Base-by-base conservation (phyloP, 2,888 invertebrate species). In the Slavum lentiscoides region DNA sequence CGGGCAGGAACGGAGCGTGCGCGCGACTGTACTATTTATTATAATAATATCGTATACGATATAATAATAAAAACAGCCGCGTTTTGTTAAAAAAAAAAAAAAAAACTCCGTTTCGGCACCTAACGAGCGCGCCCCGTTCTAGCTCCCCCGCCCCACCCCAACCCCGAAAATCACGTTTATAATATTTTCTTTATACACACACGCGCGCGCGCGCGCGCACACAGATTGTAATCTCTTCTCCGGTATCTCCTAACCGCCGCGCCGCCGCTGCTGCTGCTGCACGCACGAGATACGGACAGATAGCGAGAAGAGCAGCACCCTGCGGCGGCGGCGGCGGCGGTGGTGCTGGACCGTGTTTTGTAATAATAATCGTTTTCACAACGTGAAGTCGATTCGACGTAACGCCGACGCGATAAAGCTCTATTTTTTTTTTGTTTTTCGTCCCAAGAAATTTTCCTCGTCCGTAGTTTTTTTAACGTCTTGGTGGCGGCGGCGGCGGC, bases 81-180 rank as follows among this genome's bases (percentile, higher is more conserved):
- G n/a, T n/a, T n/a, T n/a, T n/a, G n/a, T n/a, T n/a, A 30, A 30
- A 30, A 30, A 30, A 4, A 30, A 30, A 30, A 30, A 30, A 30
- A 69, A 74, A 66, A 55, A n/a, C 62, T 19, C n/a, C 13, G 55
- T 74, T 66, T 74, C 74, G 74, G 74, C 74, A 74, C 74, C 74
- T 74, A 74, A 74, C 74, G 66, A 74, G 74, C 74, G 73, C 61
- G n/a, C n/a, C n/a, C n/a, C n/a, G 43, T 43, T 30, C 23, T 43
- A 19, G 61, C 23, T 3, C 2, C 17, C 21, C 11, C 30, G 17
- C 30, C 53, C 64, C 30, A 49, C n/a, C 73, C 73, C 73, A 74
- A 62, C 55, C 64, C 37, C n/a, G 15, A 37, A 66, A 66, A 74
- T 66, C 74, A 74, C 74, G 74, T 74, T 37, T 17, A 69, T 13